Evolutionary conservation across 2,888 invertebrate species (phyloP).

Genomic region (Steinernema carpocapsae): DNA sequence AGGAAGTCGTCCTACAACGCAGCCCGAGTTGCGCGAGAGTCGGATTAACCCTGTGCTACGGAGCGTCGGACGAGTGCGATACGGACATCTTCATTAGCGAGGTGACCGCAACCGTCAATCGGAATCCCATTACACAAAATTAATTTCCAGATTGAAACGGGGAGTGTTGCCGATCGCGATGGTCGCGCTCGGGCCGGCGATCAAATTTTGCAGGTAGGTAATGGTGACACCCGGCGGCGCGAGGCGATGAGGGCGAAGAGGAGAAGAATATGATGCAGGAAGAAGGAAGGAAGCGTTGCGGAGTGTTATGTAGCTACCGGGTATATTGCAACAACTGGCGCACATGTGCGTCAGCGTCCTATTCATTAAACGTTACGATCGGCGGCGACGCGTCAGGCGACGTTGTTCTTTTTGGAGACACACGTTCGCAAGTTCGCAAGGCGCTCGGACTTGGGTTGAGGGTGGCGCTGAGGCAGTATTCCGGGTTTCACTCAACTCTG

Average conservation of each 20-base stretch:
- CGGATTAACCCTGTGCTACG: constrained; percentile 78
- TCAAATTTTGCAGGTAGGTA: constrained; percentile 71
- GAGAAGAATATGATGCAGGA: neutral
- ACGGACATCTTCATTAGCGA: constrained; percentile 78
- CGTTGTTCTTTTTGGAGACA: constrained; percentile 1
- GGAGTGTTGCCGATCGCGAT: constrained; percentile 70
- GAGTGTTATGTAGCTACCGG: constrained; percentile 10
- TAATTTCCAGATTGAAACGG: constrained; percentile 69
- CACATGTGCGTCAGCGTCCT: constrained; percentile 22
- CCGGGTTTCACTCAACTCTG: no score
- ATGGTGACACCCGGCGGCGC: constrained; percentile 18
- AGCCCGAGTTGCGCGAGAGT: constrained; percentile 75
- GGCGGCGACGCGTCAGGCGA: neutral
- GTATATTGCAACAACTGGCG: constrained; percentile 32
- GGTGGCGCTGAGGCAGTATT: no score
- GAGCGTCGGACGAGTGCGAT: constrained; percentile 74
- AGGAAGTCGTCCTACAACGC: constrained; percentile 77
- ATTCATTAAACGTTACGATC: constrained; percentile 27
- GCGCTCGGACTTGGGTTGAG: no score
- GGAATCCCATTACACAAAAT: constrained; percentile 23
- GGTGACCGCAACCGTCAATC: constrained; percentile 63
- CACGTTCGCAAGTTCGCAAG: no score
- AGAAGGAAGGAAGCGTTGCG: neutral
- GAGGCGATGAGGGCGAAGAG: neutral
- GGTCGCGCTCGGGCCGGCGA: constrained; percentile 71